Evolutionary conservation across 2,113 vertebrate species (phyloP).

Genomic region (Chaetorhynchus papuensis): DNA sequence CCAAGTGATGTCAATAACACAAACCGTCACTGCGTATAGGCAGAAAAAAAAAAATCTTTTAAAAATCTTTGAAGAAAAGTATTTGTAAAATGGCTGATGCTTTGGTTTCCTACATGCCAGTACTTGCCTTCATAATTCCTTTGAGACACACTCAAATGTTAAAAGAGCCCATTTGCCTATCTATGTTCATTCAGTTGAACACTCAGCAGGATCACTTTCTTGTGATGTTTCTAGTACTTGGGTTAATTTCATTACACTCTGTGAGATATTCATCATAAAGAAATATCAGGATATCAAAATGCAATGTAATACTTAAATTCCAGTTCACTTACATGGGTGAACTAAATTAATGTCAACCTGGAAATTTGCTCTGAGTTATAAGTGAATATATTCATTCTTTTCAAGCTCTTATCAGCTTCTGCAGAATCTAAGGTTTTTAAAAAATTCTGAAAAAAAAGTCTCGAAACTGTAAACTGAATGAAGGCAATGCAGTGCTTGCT

Average conservation of each 20-base stretch:
- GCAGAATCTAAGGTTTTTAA: not conserved
- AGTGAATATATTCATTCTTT: conserved; percentile 6
- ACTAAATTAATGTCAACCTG: conserved; percentile 38
- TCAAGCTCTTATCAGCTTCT: conserved; percentile 12
- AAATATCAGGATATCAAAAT: conserved; percentile 54
- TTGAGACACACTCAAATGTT: not conserved
- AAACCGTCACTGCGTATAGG: not conserved
- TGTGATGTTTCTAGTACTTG: conserved; percentile 36
- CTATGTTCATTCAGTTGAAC: not conserved
- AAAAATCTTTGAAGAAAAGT: not conserved
- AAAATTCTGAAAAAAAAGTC: not conserved
- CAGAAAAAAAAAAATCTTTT: not conserved
- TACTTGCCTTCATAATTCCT: not conserved
- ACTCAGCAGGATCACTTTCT: conserved; percentile 29
- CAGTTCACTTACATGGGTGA: conserved; percentile 1
- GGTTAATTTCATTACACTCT: conserved; percentile 36
- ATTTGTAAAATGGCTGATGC: not conserved
- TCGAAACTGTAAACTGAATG: not conserved
- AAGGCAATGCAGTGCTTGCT: not conserved
- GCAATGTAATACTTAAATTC: conserved; percentile 23
- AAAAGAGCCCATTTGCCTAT: conserved; percentile 17
- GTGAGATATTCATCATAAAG: conserved; percentile 38
- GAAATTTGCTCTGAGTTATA: conserved; percentile 13
- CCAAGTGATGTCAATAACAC: not conserved
- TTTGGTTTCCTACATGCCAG: not conserved